Evolutionary conservation across 2,888 invertebrate species (phyloP).

Genomic region (Proisotoma minuta): DNA sequence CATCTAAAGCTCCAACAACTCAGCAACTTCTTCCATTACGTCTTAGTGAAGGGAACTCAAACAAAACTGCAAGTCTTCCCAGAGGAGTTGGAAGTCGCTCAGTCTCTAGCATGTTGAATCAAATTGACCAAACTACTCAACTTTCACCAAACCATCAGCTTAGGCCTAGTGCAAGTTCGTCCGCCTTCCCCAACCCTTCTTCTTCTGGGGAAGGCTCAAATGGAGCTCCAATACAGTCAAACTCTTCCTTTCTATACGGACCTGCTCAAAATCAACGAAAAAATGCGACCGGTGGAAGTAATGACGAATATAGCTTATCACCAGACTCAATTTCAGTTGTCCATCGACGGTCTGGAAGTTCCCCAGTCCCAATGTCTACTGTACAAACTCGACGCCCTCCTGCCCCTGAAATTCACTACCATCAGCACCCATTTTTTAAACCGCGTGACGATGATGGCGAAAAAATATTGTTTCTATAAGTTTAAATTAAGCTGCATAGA

Average conservation of each 20-base stretch:
- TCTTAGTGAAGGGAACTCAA: conserved; percentile 40
- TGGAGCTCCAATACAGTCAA: conserved; percentile 3
- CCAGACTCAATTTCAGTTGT: conserved; percentile 14
- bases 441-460: conserved; percentile 40
- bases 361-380: conserved; percentile 46
- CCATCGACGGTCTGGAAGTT: conserved; percentile 46
- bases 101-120: conserved; percentile 34
- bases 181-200: conserved; percentile 22
- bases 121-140: conserved; percentile 28
- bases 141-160: conserved; percentile 13
- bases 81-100: conserved; percentile 45
- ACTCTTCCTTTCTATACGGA: conserved; percentile 40
- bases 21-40: conserved; percentile 46
- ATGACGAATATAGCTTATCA: neutral
- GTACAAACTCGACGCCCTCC: neutral
- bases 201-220: neutral
- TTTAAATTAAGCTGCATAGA: no score
- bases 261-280: conserved; percentile 14
- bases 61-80: conserved; percentile 45
- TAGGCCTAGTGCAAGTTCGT: conserved; percentile 24
- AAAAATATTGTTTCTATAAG: conserved; percentile 43
- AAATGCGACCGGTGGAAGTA: neutral
- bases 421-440: conserved; percentile 26
- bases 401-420: conserved; percentile 20
- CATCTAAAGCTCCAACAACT: conserved; percentile 23